phyloP scores from a whole-genome alignment of 2,113 vertebrate genomes.

The Strix uralensis region DNA sequence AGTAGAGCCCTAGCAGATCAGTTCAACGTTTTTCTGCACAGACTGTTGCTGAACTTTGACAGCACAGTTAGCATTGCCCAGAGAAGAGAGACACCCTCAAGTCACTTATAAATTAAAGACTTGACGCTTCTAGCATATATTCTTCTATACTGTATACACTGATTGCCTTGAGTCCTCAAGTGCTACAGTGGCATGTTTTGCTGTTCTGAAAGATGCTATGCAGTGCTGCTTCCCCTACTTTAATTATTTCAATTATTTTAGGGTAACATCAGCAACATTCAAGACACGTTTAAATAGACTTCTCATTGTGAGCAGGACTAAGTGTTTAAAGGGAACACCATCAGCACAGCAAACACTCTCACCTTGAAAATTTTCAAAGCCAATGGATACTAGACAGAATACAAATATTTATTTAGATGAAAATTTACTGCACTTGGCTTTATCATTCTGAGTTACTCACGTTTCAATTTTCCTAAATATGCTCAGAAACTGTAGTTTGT shows the following conservation, averaged over 20 bases:
- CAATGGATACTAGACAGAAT: conserved; percentile 20
- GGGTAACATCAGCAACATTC: neutral
- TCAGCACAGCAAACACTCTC: conserved; percentile 50
- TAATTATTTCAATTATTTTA: conserved; percentile 52
- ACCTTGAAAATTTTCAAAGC: conserved; percentile 69
- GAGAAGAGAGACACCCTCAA: conserved; percentile 17
- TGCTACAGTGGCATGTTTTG: neutral
- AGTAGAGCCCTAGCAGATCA: neutral
- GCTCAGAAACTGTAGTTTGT: conserved; percentile 63
- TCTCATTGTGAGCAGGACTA: neutral
- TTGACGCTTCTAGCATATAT: conserved; percentile 2
- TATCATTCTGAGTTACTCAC: conserved; percentile 64
- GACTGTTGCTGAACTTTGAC: conserved; percentile 44
- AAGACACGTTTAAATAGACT: neutral
- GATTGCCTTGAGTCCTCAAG: neutral
- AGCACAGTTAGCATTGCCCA: neutral
- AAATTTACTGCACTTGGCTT: conserved; percentile 65
- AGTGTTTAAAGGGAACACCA: conserved; percentile 16
- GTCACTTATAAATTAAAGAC: conserved; percentile 48
- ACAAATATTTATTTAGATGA: conserved; percentile 71
- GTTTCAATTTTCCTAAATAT: conserved; percentile 72
- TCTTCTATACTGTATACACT: neutral
- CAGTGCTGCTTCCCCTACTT: neutral
- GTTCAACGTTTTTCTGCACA: neutral
- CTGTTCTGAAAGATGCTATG: neutral